Base-by-base conservation (phyloP, 2,113 vertebrate species). In the Anoura caudifer region DNA sequence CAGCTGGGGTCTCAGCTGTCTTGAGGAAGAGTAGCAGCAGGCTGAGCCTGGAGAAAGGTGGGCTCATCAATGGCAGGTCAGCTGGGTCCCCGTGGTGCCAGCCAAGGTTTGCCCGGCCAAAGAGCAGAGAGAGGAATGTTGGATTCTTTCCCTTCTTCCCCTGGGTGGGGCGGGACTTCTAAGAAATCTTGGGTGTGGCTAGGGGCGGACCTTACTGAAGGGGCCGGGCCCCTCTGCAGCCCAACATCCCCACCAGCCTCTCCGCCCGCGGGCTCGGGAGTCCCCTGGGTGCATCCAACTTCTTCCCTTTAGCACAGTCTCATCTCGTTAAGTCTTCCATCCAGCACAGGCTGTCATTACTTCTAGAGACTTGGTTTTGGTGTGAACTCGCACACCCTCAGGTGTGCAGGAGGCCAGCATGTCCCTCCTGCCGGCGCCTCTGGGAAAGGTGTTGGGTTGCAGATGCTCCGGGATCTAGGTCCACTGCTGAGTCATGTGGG, bases 121-220 rank as follows among this genome's bases (percentile, higher is more conserved):
- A 73, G 12, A 33, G 22, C 17, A 4, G 22, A n/a, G n/a, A 45
- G 5, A 10, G 41, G 26, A 7, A 47, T 0, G 6, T 2, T 56
- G 38, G 41, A 6, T 54, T 54, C 20, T 5, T 5, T 33, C 22
- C 31, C 33, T 19, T 24, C 72, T 26, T n/a, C 45, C 92, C 20
- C 33, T 50, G 24, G 4, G 24, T 38, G 5, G n/a, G 13, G 28
- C 14, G 50, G 50, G 24, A 36, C 36, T 90, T 61, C 84, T 59
- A 20, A 38, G 19, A 36, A 15, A 54, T 20, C 52, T 20, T 56
- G 19, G 33, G 59, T 63, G 28, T 43, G 31, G 61, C 76, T 76
- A 33, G 24, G 0, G 2, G 20, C 0, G 7, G 69, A 11, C 22
- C 43, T 56, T 8, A 1, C 36, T 43, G 9, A 15, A 14, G 1